Evolutionary conservation across 2,888 invertebrate genomes (phyloP), one percentile per base, ranked within the genome.

Genomic region (Ichneumoninae sp.): DNA sequence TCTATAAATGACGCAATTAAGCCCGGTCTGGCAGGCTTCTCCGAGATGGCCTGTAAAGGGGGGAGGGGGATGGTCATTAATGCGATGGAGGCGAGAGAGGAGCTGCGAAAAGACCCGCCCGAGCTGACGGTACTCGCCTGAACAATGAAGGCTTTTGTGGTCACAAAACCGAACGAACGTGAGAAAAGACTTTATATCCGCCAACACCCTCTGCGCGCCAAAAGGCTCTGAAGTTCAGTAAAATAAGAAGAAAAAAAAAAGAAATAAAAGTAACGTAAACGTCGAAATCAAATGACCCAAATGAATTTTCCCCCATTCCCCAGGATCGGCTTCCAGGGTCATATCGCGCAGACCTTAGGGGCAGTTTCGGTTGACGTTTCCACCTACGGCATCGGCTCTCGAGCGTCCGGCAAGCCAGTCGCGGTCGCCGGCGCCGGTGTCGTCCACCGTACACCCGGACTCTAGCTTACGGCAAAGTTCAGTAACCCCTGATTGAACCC

Each of bases 401-500:
- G 26, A 63, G 70, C 44, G 71, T 76, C 40, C 60, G 33, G 52
- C 26, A 33, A 54, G 60, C 36, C 54, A 33, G 26, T 73, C 33
- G 50, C n/a, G 69, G 77, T 44, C 8, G 36, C 10, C 54, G 16
- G 19, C 33, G 40, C 44, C n/a, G 73, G 73, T 77, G 65, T 78
- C 57, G 70, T 40, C 19, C 63, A 69, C 57, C 68, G 36, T 77
- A 69, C 54, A 71, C 75, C 75, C 79, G 83, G 77, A 76, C 50
- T 83, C 76, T 77, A 81, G 80, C 86, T 84, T 86, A 85, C 85
- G 85, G 82, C 88, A 85, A 91, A 92, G 91, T 91, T 91, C 89
- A 89, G 88, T 87, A 89, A 91, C 90, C 90, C 88, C 86, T 90
- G 92, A 92, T 92, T 89, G 92, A 92, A 91, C 89, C 87, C 87